phyloP scores from a whole-genome alignment of 2,113 vertebrate genomes.

The Hyperopisus bebe region DNA sequence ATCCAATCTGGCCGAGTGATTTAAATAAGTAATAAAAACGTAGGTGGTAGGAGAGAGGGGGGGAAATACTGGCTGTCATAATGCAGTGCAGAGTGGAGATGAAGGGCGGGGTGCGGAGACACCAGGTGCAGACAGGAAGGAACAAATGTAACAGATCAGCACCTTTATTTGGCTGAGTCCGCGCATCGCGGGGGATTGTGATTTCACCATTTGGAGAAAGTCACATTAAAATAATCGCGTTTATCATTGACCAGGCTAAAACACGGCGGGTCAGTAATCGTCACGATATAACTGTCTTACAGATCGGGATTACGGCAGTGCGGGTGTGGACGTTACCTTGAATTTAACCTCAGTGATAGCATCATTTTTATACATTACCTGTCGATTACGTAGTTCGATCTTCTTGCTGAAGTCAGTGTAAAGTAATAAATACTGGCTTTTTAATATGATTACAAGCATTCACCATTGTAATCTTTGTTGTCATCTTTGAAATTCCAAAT shows the following conservation, averaged over 20 bases:
- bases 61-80: neutral
- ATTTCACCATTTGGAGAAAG: neutral
- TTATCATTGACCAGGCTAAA: neutral
- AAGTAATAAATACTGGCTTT: conserved; percentile 13
- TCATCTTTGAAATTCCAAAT: neutral
- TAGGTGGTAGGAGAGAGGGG: neutral
- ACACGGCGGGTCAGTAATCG: neutral
- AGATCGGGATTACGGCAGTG: neutral
- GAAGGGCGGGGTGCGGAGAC: neutral
- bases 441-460: neutral
- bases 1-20: neutral
- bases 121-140: neutral
- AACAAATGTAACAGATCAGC: neutral
- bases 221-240: neutral
- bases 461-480: neutral
- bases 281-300: neutral
- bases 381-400: neutral
- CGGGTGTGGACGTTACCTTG: neutral
- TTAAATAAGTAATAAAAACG: conserved; percentile 6
- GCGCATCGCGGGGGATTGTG: neutral
- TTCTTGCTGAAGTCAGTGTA: neutral
- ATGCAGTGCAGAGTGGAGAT: neutral
- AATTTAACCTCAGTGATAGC: neutral
- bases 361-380: neutral
- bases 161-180: neutral